Evolutionary conservation across 64 coral and sea anemone species (phyloP).

Genomic region (Dendrophyllia cribrosa): DNA sequence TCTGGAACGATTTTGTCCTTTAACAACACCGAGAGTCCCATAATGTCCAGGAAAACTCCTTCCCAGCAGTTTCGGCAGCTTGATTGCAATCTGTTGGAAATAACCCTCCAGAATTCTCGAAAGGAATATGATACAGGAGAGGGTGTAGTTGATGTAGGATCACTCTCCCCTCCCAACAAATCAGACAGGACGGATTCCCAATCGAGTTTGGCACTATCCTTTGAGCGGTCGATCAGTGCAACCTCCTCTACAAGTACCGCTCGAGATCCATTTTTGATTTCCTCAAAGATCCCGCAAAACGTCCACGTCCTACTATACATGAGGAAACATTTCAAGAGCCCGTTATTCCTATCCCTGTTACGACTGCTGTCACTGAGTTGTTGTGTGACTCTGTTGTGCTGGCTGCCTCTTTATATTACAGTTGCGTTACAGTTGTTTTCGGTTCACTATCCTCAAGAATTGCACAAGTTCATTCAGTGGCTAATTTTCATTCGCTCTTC

Average conservation of each 20-base stretch:
- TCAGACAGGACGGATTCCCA: neutral
- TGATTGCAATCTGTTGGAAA: neutral
- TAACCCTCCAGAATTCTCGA: neutral
- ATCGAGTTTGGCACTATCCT: neutral
- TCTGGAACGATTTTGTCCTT: neutral
- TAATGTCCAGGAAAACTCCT: neutral
- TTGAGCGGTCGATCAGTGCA: neutral
- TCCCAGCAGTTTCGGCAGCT: neutral
- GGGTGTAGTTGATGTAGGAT: neutral
- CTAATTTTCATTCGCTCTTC: conserved; percentile 20
- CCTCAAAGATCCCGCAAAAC: neutral
- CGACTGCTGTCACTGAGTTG: neutral
- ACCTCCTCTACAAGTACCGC: neutral
- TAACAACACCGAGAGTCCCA: neutral
- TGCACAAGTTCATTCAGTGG: neutral
- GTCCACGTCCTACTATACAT: no score
- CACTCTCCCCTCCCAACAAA: neutral
- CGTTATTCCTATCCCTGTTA: neutral
- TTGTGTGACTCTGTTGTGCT: neutral
- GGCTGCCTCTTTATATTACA: neutral
- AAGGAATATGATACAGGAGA: neutral
- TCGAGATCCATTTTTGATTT: neutral
- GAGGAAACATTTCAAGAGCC: neutral
- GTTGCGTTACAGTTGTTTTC: neutral
- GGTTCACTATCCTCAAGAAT: neutral